These are phyloP conservation scores for Rhopalosiphum padi DNA, from an alignment of 1,140 invertebrate genomes.

Conservation along the genomic window DNA sequence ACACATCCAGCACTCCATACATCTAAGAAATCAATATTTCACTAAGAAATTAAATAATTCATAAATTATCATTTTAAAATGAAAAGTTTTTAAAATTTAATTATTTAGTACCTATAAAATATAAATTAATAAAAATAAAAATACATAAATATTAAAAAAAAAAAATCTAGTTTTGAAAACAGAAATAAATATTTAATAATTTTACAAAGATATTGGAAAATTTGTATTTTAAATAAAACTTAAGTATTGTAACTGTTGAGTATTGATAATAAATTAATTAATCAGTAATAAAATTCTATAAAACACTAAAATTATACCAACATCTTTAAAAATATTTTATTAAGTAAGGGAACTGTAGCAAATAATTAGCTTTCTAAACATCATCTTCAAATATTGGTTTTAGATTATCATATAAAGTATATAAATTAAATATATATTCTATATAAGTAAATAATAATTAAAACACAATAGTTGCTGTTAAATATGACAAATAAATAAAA, in stretches of 20 bases:
- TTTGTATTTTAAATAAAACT: no score
- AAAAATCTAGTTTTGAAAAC: background rate
- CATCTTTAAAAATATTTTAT: background rate
- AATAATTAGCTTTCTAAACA: background rate
- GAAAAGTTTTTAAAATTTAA: background rate
- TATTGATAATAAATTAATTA: background rate
- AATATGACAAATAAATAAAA: background rate
- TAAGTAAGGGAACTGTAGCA: background rate
- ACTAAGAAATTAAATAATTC: background rate
- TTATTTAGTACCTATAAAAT: background rate
- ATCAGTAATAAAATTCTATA: background rate
- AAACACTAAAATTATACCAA: background rate
- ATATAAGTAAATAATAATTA: background rate
- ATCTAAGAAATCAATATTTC: slow-evolving; percentile 70
- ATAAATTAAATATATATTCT: background rate
- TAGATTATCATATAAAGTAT: background rate
- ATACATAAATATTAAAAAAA: background rate
- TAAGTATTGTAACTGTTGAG: background rate
- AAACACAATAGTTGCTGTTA: background rate
- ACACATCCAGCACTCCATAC: slow-evolving; percentile 99
- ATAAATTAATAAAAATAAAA: background rate
- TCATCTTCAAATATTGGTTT: background rate
- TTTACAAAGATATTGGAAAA: no score
- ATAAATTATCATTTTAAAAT: background rate
- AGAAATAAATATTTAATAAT: background rate